Conservation (phyloP, 1,140 invertebrate species). For the Plodia interpunctella region DNA sequence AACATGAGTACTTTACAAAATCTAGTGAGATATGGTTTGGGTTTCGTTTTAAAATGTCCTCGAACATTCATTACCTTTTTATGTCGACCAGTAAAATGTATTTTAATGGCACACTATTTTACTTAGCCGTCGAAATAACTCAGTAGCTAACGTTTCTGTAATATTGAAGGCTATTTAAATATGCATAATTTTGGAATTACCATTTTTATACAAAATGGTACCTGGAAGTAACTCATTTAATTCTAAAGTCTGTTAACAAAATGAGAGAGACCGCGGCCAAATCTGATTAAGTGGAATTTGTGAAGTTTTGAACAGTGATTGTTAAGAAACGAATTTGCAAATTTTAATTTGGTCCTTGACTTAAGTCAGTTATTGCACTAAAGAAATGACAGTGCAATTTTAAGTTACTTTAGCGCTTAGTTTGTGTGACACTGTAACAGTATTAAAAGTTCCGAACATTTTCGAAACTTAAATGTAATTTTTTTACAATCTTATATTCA, state of each 20-base stretch:
- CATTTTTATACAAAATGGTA: constrained; percentile 36
- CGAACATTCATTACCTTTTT: constrained; percentile 5
- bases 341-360: constrained; percentile 39
- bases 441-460: too few relatives aligned
- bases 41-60: neutral
- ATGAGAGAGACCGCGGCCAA: constrained; percentile 50
- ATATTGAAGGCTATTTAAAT: neutral
- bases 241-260: constrained; percentile 58
- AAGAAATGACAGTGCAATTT: constrained; percentile 4
- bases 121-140: neutral
- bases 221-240: constrained; percentile 47
- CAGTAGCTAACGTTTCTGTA: neutral
- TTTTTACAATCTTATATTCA: too few relatives aligned
- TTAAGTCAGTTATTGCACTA: constrained; percentile 12
- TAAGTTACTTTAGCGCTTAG: neutral
- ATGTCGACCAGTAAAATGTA: neutral
- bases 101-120: constrained; percentile 3
- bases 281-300: constrained; percentile 65
- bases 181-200: neutral
- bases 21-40: neutral
- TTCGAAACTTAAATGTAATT: too few relatives aligned
- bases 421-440: neutral
- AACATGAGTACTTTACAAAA: too few relatives aligned
- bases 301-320: constrained; percentile 63
- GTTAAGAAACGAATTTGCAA: constrained; percentile 48